Base-by-base conservation (phyloP, 1,140 invertebrate genomes). In the Hyphantria cunea region DNA sequence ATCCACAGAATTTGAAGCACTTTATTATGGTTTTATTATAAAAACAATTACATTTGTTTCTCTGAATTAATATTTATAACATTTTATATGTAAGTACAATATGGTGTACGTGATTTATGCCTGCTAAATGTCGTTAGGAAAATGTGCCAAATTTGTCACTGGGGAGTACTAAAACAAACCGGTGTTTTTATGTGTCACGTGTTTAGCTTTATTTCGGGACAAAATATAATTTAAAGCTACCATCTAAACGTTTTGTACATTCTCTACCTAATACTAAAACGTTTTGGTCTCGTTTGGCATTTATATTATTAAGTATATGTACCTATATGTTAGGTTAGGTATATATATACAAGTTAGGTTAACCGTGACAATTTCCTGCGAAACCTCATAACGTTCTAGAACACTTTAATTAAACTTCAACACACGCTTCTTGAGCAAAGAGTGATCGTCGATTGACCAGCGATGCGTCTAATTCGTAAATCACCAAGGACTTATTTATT, bases 391-490 rank as follows among this genome's bases (percentile, higher is more conserved):
- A 17, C 37, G 53, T 55, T 55, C 41, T 44, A 47, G 41, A 25
- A 10, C 41, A 55, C 53, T 55, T 55, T 55, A 34, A 55, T 55
- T 55, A 55, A 55, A 53, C 17, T 55, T 55, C 53, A 55, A 15
- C 41, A 45, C 32, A 55, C 34, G 45, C 42, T 55, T 55, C 42
- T 47, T n/a, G 25, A 32, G 53, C 31, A 33, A 47, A 45, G 53
- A 55, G 13, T 13, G 53, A 55, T 55, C 37, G 34, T n/a, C 53
- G 31, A 45, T 55, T 55, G 53, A 45, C 45, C 53, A 55, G 41
- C 34, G 42, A 45, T 10, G 12, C 42, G 41, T 34, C 14, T 47
- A 10, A 37, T 37, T 37, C 7, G 34, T 37, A 37, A 37, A 37
- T 37, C 42, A 33, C 7, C 25, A 33, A 55, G 4, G 42, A 12